Evolutionary conservation across 2,797 vertebrate genomes (phyloP), one percentile per base, ranked within the genome.

Genomic region (Pangasius krempfi): DNA sequence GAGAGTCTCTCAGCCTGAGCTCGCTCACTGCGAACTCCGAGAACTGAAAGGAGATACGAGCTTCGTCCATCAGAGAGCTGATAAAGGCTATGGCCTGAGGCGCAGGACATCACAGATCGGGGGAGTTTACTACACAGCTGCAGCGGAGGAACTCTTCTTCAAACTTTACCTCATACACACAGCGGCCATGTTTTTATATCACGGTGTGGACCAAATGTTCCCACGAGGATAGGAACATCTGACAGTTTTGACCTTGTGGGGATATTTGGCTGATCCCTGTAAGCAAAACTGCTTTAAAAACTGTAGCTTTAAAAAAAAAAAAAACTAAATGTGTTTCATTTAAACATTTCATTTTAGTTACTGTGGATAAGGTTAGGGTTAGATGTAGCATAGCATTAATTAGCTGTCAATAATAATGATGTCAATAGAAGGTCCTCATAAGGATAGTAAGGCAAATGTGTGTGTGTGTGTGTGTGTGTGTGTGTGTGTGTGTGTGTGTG

Each of bases 31-130:
- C 16, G 25, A 52, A 58, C 27, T 78, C 40, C 2, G 72, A 78
- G 54, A 84, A 68, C 44, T 30, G 82, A 68, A 66, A 66, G 4
- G 44, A 52, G 62, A 68, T 22, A 27, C n/a, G 16, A 18, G 14
- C 60, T 14, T 12, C 7, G 9, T 68, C 62, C 62, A 52, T 68
- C 9, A 16, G 62, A 84, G 62, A 22, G 82, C 44, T 30, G 60
- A 50, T 84, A 84, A 84, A 84, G 60, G 81, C 81, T 40, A 14
- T 50, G 81, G 81, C 81, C 81, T 22, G 81, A 66, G 81, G 81
- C 81, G 25, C 8, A 64, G 60, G 81, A 66, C 62, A 84, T 66
- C 27, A 50, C 44, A 1, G 40, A 50, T 84, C 14, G 4, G 25
- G 13, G 44, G 40, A 66, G 81, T 50, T 66, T 66, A 84, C 60